Conservation (phyloP, 2,797 vertebrate species). For the Masticophis lateralis region DNA sequence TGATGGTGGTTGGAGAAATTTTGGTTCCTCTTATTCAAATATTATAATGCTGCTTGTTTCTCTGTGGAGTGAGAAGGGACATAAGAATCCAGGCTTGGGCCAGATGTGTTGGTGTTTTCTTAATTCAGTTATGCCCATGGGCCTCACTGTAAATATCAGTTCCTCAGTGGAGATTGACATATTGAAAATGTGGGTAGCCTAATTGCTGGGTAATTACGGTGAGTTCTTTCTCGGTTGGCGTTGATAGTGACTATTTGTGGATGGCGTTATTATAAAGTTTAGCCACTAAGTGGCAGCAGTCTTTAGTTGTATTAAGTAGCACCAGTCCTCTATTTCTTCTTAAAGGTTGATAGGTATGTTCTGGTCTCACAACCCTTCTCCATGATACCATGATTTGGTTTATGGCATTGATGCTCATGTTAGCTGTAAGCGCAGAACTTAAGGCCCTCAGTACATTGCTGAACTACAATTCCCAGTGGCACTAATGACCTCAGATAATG, state of each 20-base stretch:
- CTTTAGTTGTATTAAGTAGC: background rate
- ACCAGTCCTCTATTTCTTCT: no score
- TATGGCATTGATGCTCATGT: background rate
- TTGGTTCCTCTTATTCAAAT: background rate
- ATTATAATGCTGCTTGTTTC: background rate
- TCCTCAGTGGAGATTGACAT: background rate
- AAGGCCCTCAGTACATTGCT: background rate
- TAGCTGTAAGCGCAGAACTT: background rate
- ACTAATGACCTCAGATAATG: background rate
- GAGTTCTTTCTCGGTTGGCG: background rate
- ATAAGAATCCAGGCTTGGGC: background rate
- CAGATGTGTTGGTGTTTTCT: background rate
- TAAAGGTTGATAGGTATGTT: background rate
- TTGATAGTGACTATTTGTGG: background rate
- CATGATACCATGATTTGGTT: background rate
- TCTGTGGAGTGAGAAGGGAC: background rate
- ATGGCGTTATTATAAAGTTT: background rate
- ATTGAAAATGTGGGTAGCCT: background rate
- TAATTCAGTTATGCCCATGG: background rate
- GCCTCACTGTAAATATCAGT: background rate
- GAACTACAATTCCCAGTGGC: background rate
- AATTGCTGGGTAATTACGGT: background rate
- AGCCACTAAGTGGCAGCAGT: background rate
- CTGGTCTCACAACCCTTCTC: background rate
- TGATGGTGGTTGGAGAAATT: background rate